A percentile compares a stretch with the other conserved stretches of the same genome.
Conservation (phyloP, 2,113 vertebrate genomes). For the Phyllostomus hastatus region DNA sequence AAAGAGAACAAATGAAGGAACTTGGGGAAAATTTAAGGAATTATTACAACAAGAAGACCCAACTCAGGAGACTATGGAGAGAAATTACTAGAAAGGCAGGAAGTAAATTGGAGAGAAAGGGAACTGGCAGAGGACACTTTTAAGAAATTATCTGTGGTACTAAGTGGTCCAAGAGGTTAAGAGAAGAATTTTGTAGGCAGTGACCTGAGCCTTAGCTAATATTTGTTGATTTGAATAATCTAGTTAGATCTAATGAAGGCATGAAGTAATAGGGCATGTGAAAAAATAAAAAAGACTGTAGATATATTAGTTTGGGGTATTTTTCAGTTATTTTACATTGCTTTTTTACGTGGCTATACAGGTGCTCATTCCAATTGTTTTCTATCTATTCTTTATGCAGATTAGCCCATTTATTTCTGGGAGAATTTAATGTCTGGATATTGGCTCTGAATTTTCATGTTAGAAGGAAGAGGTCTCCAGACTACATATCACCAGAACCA, state of each 20-base stretch:
- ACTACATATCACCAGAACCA: neutral
- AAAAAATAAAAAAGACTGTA: neutral
- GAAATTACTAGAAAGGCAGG: neutral
- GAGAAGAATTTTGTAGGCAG: neutral
- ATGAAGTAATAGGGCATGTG: neutral
- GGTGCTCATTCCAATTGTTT: neutral
- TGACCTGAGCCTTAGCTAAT: neutral
- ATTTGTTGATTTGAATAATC: neutral
- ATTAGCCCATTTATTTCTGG: conserved; percentile 5
- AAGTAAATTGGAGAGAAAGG: neutral
- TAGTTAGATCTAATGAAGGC: neutral
- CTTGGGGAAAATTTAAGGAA: neutral
- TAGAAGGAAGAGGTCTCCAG: neutral
- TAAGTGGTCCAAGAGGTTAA: neutral
- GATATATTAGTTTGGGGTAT: neutral
- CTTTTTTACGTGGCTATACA: neutral
- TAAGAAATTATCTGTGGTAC: neutral
- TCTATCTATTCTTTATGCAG: neutral
- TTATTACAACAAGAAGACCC: neutral
- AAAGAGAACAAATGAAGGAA: neutral
- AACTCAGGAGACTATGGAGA: neutral
- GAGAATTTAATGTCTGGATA: neutral
- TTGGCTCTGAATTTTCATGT: neutral
- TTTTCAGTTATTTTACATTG: neutral
- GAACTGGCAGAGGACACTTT: neutral